Percentiles rank a stretch among this genome's conserved stretches.
These are phyloP conservation scores for Colletes gigas DNA, from an alignment of 1,140 invertebrate species.

Conservation along the genomic window DNA sequence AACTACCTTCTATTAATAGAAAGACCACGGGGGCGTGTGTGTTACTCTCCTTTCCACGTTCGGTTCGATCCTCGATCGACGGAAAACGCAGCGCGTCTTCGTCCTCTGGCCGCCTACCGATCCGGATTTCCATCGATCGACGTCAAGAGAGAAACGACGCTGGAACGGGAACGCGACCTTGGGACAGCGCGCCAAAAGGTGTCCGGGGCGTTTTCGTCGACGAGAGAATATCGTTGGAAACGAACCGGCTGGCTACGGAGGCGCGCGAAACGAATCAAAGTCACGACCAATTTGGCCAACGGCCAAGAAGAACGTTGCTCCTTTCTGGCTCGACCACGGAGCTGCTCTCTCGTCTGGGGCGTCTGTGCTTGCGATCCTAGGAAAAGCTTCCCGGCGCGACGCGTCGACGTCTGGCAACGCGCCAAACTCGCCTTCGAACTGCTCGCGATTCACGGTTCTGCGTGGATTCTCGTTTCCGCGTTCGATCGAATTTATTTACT, in stretches of 20 bases:
- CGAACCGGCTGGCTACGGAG: no score
- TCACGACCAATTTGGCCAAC: background rate
- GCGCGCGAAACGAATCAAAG: background rate
- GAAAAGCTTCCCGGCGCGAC: background rate
- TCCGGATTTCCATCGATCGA: no score
- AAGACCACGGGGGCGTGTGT: conserved; percentile 55
- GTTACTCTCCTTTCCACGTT: conserved; percentile 47
- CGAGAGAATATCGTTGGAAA: background rate
- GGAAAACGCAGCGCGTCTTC: background rate
- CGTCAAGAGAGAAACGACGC: no score
- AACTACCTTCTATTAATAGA: conserved; percentile 68
- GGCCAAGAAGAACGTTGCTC: background rate
- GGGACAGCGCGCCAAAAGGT: background rate
- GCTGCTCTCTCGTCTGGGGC: background rate
- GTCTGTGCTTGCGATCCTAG: background rate
- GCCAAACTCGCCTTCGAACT: conserved; percentile 1
- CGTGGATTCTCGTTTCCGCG: background rate
- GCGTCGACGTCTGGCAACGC: background rate
- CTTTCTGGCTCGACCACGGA: background rate
- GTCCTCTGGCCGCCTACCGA: no score
- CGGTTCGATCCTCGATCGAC: conserved; percentile 34
- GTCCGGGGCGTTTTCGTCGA: background rate
- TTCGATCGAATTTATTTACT: no score
- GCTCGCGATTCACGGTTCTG: background rate
- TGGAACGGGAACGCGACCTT: background rate